phyloP scores from a whole-genome alignment of 2,113 vertebrate species.

The Saccopteryx bilineata region DNA sequence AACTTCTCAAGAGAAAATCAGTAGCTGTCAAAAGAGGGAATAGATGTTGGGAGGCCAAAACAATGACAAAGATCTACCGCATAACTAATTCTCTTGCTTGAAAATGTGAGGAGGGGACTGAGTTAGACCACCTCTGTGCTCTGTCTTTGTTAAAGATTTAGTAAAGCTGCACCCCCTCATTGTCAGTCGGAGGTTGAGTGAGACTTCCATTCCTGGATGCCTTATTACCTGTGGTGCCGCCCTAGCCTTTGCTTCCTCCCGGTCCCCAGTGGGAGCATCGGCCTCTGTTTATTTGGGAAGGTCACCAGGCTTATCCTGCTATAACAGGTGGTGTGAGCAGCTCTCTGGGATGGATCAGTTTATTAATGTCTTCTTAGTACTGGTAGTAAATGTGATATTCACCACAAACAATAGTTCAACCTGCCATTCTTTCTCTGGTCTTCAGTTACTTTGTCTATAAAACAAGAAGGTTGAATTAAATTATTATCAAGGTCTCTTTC shows the following conservation, averaged over 20 bases:
- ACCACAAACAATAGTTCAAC: conserved; percentile 73
- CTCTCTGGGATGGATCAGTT: conserved; percentile 47
- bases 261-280: neutral
- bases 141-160: neutral
- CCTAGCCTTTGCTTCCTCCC: neutral
- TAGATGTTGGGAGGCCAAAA: neutral
- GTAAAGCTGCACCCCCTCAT: neutral
- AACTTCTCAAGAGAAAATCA: neutral
- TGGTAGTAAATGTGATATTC: conserved; percentile 75
- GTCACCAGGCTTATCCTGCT: conserved; percentile 41
- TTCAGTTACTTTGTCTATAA: conserved; percentile 74
- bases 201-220: neutral
- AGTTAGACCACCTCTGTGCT: neutral
- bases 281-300: conserved; percentile 56
- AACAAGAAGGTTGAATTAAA: conserved; percentile 68
- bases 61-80: neutral
- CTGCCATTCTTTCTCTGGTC: conserved; percentile 65
- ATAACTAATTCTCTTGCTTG: neutral
- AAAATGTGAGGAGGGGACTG: neutral
- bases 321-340: conserved; percentile 40
- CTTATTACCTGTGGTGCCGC: neutral
- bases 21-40: neutral
- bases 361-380: conserved; percentile 74
- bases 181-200: neutral
- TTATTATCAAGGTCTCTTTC: conserved; percentile 64